These are phyloP conservation scores for Coenobita brevimanus DNA, from an alignment of 1,140 invertebrate genomes.

Conservation along the genomic window DNA sequence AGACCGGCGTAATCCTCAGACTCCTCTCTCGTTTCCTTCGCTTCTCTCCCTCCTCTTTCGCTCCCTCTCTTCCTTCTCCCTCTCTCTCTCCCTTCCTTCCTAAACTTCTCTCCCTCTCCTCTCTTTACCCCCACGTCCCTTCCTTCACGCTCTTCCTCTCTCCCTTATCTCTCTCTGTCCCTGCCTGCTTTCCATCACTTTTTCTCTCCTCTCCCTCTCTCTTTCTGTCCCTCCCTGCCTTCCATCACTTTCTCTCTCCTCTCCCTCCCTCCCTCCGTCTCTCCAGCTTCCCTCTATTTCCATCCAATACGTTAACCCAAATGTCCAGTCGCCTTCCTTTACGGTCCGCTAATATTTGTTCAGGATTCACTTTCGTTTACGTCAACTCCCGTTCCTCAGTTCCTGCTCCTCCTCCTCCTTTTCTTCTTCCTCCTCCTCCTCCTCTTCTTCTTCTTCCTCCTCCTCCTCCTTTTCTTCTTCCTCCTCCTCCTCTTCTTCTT, in stretches of 20 bases:
- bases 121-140: not conserved
- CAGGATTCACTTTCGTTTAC: conserved; percentile 6
- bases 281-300: not conserved
- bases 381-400: not conserved
- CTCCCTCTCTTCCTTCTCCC: not conserved
- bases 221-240: not conserved
- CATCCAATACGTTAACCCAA: not conserved
- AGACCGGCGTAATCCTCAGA: too few relatives aligned
- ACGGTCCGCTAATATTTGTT: conserved; percentile 17
- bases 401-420: not conserved
- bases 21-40: not conserved
- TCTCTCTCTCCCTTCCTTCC: not conserved
- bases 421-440: not conserved
- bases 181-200: not conserved
- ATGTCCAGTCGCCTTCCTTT: conserved; percentile 11
- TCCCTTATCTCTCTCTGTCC: not conserved
- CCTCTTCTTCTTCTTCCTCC: not conserved
- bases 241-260: not conserved
- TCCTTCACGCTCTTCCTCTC: not conserved
- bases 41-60: not conserved
- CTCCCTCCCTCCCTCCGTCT: not conserved
- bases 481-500: not conserved
- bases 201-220: not conserved
- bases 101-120: not conserved
- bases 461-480: not conserved